Conservation (phyloP, 2,113 vertebrate genomes). For the Prietella phreatophila region DNA sequence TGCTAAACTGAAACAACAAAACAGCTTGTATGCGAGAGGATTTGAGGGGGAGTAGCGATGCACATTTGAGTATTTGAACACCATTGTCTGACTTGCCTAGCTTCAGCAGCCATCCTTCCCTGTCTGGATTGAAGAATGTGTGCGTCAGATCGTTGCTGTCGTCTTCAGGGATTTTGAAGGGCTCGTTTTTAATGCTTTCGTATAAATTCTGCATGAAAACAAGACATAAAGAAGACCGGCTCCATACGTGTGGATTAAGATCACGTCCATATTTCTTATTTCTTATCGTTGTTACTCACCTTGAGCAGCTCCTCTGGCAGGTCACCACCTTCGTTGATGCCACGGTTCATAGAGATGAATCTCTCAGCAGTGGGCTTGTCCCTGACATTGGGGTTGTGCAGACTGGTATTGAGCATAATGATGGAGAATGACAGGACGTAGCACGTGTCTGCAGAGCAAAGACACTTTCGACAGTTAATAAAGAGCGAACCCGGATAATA, state of each 20-base stretch:
- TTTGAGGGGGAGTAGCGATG: background rate
- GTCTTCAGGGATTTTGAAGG: conserved; percentile 98
- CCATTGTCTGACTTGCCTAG: conserved; percentile 78
- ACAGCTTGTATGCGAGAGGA: background rate
- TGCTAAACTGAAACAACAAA: background rate
- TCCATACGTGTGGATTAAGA: conserved; percentile 4
- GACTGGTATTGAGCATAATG: conserved; percentile 98
- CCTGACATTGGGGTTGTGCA: conserved; percentile 95
- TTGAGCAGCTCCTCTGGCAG: conserved; percentile 93
- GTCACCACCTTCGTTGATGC: conserved; percentile 96
- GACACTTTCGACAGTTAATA: background rate
- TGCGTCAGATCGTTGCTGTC: conserved; percentile 97
- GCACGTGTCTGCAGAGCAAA: conserved; percentile 83
- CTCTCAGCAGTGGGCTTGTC: conserved; percentile 95
- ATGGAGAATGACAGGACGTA: conserved; percentile 95
- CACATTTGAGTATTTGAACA: background rate
- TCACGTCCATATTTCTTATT: background rate
- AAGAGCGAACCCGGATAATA: background rate
- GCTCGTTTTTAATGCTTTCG: conserved; percentile 99
- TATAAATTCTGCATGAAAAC: conserved; percentile 86
- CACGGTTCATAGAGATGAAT: conserved; percentile 97
- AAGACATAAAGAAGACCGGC: conserved; percentile 5
- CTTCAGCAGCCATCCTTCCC: conserved; percentile 98
- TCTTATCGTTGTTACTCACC: conserved; percentile 65
- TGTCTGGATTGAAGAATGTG: conserved; percentile 98